phyloP scores from a whole-genome alignment of 1,140 invertebrate species.

The Teleogryllus occipitalis region DNA sequence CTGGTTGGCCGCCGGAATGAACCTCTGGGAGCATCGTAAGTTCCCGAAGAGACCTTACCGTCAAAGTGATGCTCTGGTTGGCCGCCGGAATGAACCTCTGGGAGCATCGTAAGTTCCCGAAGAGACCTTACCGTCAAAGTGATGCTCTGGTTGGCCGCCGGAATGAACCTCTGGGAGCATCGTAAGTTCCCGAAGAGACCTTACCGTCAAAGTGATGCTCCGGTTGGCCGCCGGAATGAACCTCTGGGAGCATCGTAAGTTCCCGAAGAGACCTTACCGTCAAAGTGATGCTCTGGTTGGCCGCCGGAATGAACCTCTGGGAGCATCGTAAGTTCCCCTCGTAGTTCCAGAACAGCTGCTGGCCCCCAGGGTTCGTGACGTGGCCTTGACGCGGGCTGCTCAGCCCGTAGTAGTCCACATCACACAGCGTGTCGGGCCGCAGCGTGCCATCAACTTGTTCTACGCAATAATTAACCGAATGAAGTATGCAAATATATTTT shows the following conservation, averaged over 20 bases:
- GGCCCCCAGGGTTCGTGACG: constrained; percentile 53
- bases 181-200: constrained; percentile 45
- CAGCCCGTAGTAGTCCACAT: constrained; percentile 62
- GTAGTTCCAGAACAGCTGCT: constrained; percentile 57
- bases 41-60: constrained; percentile 48
- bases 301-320: constrained; percentile 59
- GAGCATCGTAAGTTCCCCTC: constrained; percentile 57
- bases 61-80: constrained; percentile 62
- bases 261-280: constrained; percentile 48
- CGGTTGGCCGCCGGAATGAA: constrained; percentile 63
- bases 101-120: constrained; percentile 56
- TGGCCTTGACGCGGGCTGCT: constrained; percentile 52
- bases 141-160: constrained; percentile 59
- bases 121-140: constrained; percentile 49
- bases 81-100: constrained; percentile 60
- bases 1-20: constrained; percentile 61
- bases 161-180: constrained; percentile 63
- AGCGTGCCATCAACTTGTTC: constrained; percentile 64
- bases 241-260: constrained; percentile 57
- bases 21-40: constrained; percentile 58
- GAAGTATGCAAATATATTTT: too few relatives aligned
- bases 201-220: constrained; percentile 59
- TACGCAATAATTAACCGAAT: constrained; percentile 25
- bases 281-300: constrained; percentile 60
- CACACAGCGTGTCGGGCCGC: constrained; percentile 60